A percentile compares a stretch with the other conserved stretches of the same genome.
phyloP scores from a whole-genome alignment of 2,113 vertebrate genomes.

The Phrynocephalus versicolor region DNA sequence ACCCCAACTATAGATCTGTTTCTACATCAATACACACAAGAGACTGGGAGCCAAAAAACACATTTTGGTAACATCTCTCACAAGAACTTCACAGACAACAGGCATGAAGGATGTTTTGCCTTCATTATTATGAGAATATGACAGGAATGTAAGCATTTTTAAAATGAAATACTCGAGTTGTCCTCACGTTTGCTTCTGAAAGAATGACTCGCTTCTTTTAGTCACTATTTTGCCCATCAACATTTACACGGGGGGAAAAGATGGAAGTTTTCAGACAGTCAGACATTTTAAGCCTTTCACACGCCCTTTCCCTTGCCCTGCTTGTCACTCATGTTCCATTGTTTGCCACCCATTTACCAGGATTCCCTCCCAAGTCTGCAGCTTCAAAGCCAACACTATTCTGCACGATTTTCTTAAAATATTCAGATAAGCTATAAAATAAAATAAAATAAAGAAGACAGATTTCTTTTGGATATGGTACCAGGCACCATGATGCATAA shows the following conservation, averaged over 20 bases:
- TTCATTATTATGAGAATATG: neutral
- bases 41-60: neutral
- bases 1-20: fast-evolving
- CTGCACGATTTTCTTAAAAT: no score
- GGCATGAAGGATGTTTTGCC: fast-evolving
- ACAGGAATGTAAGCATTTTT: neutral
- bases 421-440: no score
- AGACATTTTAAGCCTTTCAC: no score
- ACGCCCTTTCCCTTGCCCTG: neutral
- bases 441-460: neutral
- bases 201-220: neutral
- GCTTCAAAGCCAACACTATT: neutral
- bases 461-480: neutral
- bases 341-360: neutral
- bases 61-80: neutral
- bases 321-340: neutral
- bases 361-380: neutral
- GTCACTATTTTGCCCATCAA: neutral
- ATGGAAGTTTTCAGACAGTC: no score
- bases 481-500: neutral
- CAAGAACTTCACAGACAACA: neutral
- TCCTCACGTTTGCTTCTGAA: neutral
- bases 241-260: neutral
- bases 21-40: fast-evolving
- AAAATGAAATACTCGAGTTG: neutral